These are phyloP conservation scores for Brachypodius melanocephalos DNA, from an alignment of 2,113 vertebrate species.

Conservation along the genomic window DNA sequence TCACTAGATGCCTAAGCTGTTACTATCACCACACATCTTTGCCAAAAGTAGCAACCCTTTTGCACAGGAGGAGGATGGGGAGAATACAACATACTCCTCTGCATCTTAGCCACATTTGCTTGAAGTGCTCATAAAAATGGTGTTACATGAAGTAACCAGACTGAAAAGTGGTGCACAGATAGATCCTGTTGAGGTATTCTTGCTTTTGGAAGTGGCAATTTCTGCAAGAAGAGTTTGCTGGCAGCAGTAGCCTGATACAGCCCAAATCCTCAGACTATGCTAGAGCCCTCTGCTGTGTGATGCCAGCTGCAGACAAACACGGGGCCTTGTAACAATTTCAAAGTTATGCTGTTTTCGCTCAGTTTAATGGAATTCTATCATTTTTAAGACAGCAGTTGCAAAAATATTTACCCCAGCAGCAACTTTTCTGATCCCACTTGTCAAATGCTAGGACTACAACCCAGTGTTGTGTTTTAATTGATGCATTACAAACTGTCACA, in stretches of 20 bases:
- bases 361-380: background rate
- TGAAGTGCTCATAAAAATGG: background rate
- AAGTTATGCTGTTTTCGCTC: background rate
- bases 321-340: background rate
- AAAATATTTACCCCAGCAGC: background rate
- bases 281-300: background rate
- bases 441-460: background rate
- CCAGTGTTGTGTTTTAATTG: background rate
- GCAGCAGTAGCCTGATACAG: background rate
- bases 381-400: background rate
- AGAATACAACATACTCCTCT: slow-evolving; percentile 21
- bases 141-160: background rate
- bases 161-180: background rate
- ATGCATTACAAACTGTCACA: background rate
- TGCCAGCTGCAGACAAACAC: background rate
- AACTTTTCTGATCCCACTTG: background rate
- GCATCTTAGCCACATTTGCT: slow-evolving; percentile 6
- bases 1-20: slow-evolving; percentile 36
- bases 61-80: slow-evolving; percentile 28
- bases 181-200: background rate
- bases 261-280: background rate
- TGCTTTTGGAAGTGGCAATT: background rate
- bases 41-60: slow-evolving; percentile 33
- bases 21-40: slow-evolving; percentile 31
- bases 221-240: background rate